Evolutionary conservation across 2,888 invertebrate genomes (phyloP).

Genomic region (Meloe dianella): DNA sequence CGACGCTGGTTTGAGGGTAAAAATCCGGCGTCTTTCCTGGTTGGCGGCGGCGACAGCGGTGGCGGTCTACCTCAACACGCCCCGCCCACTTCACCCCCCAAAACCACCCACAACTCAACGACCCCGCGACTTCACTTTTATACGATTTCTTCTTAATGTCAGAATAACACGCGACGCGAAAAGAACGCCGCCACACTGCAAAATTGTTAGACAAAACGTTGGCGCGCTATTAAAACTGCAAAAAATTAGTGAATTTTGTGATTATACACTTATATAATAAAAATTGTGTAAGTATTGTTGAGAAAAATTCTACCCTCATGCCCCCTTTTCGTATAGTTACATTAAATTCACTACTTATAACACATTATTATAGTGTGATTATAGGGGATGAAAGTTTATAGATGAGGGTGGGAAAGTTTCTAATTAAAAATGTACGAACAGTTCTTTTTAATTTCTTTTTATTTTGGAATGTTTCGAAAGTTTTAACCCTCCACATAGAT

Average conservation of each 20-base stretch:
- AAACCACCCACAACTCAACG: conserved; percentile 46
- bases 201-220: conserved; percentile 15
- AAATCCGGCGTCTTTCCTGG: conserved; percentile 63
- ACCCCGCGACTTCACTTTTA: conserved; percentile 56
- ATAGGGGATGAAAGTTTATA: background rate
- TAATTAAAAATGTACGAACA: conserved; percentile 1
- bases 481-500: background rate
- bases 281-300: background rate
- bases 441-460: background rate
- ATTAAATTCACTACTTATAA: background rate
- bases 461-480: background rate
- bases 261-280: background rate
- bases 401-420: background rate
- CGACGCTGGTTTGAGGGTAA: conserved; percentile 62
- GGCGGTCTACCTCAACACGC: conserved; percentile 63
- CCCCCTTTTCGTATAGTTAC: background rate
- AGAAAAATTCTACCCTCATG: background rate
- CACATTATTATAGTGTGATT: background rate
- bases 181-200: conserved; percentile 53
- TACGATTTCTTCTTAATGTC: conserved; percentile 59
- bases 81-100: conserved; percentile 55
- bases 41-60: conserved; percentile 61
- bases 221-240: background rate
- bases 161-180: conserved; percentile 58
- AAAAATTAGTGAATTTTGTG: background rate